These are phyloP conservation scores for Camelus dromedarius DNA, from an alignment of 2,113 vertebrate genomes.

Conservation along the genomic window DNA sequence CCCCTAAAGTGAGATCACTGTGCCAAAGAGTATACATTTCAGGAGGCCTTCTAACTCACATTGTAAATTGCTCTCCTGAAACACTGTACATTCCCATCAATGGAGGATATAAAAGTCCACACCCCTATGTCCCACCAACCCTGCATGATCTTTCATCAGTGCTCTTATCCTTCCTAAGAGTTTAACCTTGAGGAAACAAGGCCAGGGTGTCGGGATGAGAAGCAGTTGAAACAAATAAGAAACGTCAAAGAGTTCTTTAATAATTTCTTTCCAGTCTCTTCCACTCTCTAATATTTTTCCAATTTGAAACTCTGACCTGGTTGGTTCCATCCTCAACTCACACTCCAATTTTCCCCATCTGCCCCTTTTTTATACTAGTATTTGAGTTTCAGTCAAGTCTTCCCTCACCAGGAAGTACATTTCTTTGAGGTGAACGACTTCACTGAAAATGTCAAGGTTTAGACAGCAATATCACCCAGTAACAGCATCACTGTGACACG, in stretches of 20 bases:
- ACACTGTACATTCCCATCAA: neutral
- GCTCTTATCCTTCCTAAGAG: neutral
- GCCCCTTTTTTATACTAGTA: neutral
- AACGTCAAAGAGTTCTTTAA: conserved; percentile 24
- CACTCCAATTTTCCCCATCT: neutral
- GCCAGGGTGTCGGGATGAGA: neutral
- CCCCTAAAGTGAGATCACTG: neutral
- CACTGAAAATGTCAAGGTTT: conserved; percentile 8
- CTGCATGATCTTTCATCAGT: neutral
- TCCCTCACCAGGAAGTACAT: neutral
- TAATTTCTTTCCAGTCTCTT: neutral
- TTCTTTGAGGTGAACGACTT: neutral
- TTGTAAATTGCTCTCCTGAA: neutral
- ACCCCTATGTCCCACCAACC: neutral
- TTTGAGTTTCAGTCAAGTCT: neutral
- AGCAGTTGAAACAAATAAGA: neutral
- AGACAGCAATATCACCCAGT: neutral
- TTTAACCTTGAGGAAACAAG: neutral
- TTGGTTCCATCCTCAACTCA: neutral
- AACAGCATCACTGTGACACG: neutral
- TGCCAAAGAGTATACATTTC: neutral
- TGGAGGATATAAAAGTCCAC: neutral
- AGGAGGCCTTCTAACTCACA: neutral
- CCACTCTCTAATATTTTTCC: neutral
- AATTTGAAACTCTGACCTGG: neutral